Conservation (phyloP, 2,113 vertebrate genomes). For the Xiphophorus maculatus region DNA sequence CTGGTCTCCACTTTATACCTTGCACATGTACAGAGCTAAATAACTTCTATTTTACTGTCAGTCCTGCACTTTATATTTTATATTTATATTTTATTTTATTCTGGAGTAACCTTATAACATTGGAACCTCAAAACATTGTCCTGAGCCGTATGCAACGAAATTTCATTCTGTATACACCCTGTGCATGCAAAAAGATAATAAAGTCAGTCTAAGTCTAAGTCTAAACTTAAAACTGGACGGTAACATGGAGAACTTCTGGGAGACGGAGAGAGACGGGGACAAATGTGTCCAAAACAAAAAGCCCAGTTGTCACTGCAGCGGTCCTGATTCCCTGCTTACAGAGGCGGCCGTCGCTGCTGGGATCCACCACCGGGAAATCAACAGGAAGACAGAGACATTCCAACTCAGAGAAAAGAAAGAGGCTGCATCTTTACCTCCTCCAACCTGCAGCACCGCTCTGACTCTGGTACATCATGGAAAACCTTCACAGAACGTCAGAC, state of each 20-base stretch:
- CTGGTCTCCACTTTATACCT: too few relatives aligned
- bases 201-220: too few relatives aligned
- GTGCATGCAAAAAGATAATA: too few relatives aligned
- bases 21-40: too few relatives aligned
- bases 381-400: neutral
- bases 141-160: too few relatives aligned
- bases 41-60: too few relatives aligned
- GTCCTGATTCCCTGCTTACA: conserved; percentile 5
- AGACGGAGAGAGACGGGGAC: neutral
- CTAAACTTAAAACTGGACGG: neutral
- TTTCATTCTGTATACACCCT: too few relatives aligned
- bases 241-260: neutral
- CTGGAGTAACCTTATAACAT: too few relatives aligned
- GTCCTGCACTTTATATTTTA: too few relatives aligned
- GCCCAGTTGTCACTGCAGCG: neutral
- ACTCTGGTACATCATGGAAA: neutral
- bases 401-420: neutral
- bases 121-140: too few relatives aligned
- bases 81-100: too few relatives aligned
- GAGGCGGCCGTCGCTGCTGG: neutral
- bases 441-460: neutral
- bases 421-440: neutral
- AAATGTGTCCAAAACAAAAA: neutral
- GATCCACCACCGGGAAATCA: too few relatives aligned
- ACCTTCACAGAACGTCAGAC: conserved; percentile 15